These are phyloP conservation scores for Disparrhopalites patrizii DNA, from an alignment of 2,888 invertebrate species.

Conservation along the genomic window DNA sequence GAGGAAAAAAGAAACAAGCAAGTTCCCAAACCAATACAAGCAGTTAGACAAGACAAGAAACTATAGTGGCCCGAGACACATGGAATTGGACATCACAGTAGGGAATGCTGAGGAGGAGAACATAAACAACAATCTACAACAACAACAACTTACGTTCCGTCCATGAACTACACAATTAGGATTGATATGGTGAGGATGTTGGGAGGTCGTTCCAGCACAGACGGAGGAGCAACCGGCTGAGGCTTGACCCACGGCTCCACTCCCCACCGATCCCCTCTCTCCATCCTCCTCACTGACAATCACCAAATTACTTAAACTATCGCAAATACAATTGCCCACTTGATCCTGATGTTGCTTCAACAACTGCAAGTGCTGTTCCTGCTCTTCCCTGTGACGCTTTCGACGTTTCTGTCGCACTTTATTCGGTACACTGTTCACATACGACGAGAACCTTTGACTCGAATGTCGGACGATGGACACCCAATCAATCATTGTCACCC, in stretches of 20 bases:
- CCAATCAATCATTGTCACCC: constrained; percentile 66
- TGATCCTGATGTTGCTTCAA: constrained; percentile 22
- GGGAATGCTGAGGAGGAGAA: no score
- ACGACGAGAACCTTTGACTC: constrained; percentile 66
- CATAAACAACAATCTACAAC: no score
- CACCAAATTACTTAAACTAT: constrained; percentile 25
- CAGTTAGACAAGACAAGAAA: no score
- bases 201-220: background rate
- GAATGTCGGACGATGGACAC: constrained; percentile 71
- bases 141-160: constrained; percentile 19
- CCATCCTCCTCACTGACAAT: constrained; percentile 7
- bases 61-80: no score
- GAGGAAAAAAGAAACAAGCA: no score
- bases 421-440: constrained; percentile 63
- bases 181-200: constrained; percentile 8
- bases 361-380: constrained; percentile 25
- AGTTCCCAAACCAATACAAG: no score
- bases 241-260: background rate
- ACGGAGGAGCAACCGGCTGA: background rate
- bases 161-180: constrained; percentile 27
- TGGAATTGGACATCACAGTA: no score
- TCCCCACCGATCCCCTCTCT: background rate
- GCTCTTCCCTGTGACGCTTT: constrained; percentile 41
- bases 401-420: constrained; percentile 62
- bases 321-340: constrained; percentile 19